A percentile compares a stretch with the other conserved stretches of the same genome.
These are phyloP conservation scores for Hystrix cristata DNA, from an alignment of 2,113 vertebrate species.

Conservation along the genomic window DNA sequence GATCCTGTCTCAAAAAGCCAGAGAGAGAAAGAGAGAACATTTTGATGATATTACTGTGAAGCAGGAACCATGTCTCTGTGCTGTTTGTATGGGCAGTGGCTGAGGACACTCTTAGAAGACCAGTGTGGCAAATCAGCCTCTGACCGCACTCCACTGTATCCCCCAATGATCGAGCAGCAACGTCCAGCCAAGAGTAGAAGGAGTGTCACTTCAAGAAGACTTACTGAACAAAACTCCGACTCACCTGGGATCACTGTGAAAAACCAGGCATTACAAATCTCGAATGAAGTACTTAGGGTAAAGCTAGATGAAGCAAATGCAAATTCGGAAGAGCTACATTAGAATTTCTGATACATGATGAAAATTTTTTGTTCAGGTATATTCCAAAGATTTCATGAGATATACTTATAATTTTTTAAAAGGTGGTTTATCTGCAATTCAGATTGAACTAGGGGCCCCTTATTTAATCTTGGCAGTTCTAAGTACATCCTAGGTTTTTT, in stretches of 20 bases:
- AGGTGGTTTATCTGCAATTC: not conserved
- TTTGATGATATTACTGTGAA: not conserved
- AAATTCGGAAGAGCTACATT: not conserved
- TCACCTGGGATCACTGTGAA: not conserved
- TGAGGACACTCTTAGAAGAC: not conserved
- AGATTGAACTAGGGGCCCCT: not conserved
- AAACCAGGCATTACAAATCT: not conserved
- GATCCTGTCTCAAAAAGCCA: not conserved
- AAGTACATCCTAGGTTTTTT: fast-evolving
- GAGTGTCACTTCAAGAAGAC: not conserved
- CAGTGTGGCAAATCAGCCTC: not conserved
- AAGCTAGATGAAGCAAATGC: not conserved
- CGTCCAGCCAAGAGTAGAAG: not conserved
- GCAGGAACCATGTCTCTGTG: not conserved
- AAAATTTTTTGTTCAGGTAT: not conserved
- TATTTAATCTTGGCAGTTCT: not conserved
- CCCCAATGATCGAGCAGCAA: not conserved
- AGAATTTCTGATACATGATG: not conserved
- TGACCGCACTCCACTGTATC: fast-evolving
- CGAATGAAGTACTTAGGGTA: not conserved
- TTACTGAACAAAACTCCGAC: not conserved
- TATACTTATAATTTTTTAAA: not conserved
- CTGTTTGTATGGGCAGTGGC: not conserved
- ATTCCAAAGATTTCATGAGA: not conserved
- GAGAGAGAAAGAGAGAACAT: too few species aligned